phyloP scores from a whole-genome alignment of 2,797 vertebrate genomes.

The Galago senegalensis region DNA sequence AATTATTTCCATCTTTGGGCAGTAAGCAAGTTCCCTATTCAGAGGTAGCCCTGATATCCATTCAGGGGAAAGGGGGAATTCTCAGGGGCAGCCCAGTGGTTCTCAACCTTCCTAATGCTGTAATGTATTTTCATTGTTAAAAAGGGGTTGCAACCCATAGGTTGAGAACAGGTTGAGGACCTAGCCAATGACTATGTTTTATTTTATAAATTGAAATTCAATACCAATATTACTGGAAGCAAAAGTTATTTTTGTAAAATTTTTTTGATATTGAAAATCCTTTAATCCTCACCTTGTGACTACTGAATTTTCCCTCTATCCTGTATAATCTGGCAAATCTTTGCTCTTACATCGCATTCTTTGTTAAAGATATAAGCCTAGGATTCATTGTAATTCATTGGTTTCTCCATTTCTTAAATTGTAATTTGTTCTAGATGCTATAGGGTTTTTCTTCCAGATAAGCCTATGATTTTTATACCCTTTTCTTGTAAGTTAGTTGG shows the following conservation, averaged over 20 bases:
- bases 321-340: slow-evolving; percentile 76
- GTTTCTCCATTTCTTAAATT: slow-evolving; percentile 73
- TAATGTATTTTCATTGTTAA: no score
- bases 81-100: background rate
- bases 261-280: slow-evolving; percentile 67
- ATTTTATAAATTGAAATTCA: slow-evolving; percentile 59
- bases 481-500: slow-evolving; percentile 76
- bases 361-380: slow-evolving; percentile 77
- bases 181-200: background rate
- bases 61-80: background rate
- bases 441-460: slow-evolving; percentile 69
- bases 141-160: no score
- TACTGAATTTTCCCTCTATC: slow-evolving; percentile 60
- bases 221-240: slow-evolving; percentile 51
- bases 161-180: background rate
- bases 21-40: background rate
- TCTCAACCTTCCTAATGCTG: no score
- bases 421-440: slow-evolving; percentile 86
- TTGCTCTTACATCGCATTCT: slow-evolving; percentile 72
- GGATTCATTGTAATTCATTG: slow-evolving; percentile 79
- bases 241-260: slow-evolving; percentile 52
- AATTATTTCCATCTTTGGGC: background rate
- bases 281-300: slow-evolving; percentile 75
- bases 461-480: slow-evolving; percentile 80
- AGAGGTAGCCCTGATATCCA: background rate